phyloP scores from a whole-genome alignment of 23 tunicate genomes.

The Trididemnum clinides region DNA sequence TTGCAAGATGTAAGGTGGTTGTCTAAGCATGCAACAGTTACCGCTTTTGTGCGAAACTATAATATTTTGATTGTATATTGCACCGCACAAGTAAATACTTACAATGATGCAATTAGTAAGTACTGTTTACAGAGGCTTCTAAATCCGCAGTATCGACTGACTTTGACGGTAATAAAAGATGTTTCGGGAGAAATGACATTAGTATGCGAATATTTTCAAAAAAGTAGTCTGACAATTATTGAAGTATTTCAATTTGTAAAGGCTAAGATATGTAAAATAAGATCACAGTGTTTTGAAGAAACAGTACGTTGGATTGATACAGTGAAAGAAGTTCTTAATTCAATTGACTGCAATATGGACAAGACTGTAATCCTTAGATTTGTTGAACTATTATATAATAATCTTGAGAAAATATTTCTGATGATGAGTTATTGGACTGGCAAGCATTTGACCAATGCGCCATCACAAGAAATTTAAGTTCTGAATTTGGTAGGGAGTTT shows the following conservation, averaged over 20 bases:
- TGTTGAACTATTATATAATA: constrained; percentile 13
- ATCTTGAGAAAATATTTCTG: constrained; percentile 8
- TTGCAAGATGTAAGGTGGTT: too few species aligned
- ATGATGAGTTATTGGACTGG: constrained; percentile 9
- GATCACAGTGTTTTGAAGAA: constrained; percentile 1
- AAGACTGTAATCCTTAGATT: constrained; percentile 15
- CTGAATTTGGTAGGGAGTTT: neutral
- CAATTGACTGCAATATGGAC: constrained; percentile 4
- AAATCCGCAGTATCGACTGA: too few species aligned
- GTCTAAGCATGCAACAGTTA: too few species aligned
- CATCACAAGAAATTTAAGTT: constrained; percentile 1
- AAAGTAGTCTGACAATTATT: neutral
- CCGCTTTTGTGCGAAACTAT: too few species aligned
- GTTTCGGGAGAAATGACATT: too few species aligned
- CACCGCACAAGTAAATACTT: too few species aligned
- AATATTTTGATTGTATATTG: too few species aligned
- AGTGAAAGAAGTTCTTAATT: constrained; percentile 13
- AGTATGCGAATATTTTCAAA: constrained; percentile 6
- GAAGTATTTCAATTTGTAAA: constrained; percentile 5
- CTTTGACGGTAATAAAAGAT: too few species aligned
- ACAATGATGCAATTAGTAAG: too few species aligned
- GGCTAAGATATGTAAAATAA: constrained; percentile 9
- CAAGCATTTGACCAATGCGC: constrained; percentile 18
- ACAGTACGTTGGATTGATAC: neutral
- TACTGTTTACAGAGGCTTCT: too few species aligned